Conservation (phyloP, 35 echinoderm and acorn worm genomes). For the Apostichopus parvimensis region DNA sequence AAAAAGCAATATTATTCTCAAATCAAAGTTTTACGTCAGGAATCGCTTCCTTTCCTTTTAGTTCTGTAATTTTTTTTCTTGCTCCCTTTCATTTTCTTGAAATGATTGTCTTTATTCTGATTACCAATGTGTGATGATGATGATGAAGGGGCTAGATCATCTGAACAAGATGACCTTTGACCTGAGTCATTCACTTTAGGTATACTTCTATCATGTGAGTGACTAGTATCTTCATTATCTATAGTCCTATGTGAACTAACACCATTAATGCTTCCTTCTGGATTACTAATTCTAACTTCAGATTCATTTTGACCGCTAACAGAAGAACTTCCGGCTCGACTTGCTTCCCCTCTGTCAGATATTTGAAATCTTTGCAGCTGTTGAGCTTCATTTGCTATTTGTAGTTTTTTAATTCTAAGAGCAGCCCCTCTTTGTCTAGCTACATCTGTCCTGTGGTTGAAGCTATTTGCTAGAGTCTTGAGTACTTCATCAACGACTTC, state of each 20-base stretch:
- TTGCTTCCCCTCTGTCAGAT: neutral
- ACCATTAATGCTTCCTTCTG: slow-evolving; percentile 35
- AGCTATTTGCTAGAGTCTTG: slow-evolving; percentile 43
- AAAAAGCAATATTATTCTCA: neutral
- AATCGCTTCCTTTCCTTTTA: slow-evolving; percentile 44
- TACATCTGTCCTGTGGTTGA: slow-evolving; percentile 64
- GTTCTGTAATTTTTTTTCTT: slow-evolving; percentile 53
- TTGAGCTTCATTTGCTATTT: slow-evolving; percentile 18
- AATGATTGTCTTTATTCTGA: slow-evolving; percentile 22
- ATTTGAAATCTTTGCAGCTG: slow-evolving; percentile 24
- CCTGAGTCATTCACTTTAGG: slow-evolving; percentile 13
- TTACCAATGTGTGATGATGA: neutral
- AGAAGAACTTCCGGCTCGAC: neutral
- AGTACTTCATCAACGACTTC: slow-evolving; percentile 54
- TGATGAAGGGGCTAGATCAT: neutral
- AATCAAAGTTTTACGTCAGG: neutral
- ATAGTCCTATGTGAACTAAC: neutral
- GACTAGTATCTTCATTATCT: neutral
- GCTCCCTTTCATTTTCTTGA: slow-evolving; percentile 47
- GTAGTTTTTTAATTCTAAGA: slow-evolving; percentile 40
- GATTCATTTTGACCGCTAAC: neutral
- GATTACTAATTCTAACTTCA: slow-evolving; percentile 1
- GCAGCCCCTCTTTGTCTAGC: slow-evolving; percentile 62
- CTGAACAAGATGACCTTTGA: slow-evolving; percentile 43
- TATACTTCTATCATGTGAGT: neutral